Evolutionary conservation across 2,113 vertebrate species (phyloP).

Genomic region (Acanthochromis polyacanthus): DNA sequence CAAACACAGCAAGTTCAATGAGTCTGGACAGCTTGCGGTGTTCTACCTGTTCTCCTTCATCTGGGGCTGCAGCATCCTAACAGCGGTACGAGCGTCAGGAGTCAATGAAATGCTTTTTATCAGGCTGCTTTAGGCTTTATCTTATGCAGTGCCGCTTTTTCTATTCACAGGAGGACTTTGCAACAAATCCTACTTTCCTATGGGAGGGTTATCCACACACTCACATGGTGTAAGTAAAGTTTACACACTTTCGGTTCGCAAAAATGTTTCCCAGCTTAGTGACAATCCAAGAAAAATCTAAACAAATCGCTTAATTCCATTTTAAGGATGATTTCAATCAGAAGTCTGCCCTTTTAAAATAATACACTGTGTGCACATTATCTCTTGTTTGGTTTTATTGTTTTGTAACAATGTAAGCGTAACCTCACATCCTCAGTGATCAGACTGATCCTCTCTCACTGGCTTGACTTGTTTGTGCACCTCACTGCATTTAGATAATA

Average conservation of each 20-base stretch:
- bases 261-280: neutral
- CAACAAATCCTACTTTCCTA: conserved; percentile 85
- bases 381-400: no score
- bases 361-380: no score
- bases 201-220: conserved; percentile 89
- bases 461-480: neutral
- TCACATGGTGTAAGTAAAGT: conserved; percentile 87
- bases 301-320: neutral
- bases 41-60: conserved; percentile 90
- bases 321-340: no score
- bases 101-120: neutral
- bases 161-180: conserved; percentile 86
- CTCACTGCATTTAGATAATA: neutral
- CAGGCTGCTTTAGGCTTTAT: neutral
- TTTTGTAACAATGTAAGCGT: neutral
- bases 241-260: neutral
- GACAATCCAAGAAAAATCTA: neutral
- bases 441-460: neutral
- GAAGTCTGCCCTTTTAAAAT: no score
- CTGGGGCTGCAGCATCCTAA: conserved; percentile 90
- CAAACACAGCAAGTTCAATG: conserved; percentile 92
- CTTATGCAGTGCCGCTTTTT: conserved; percentile 23
- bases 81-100: conserved; percentile 77
- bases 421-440: neutral
- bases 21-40: conserved; percentile 88